Percentiles rank a stretch among this genome's conserved stretches.
These are phyloP conservation scores for Zosterops hypoxanthus DNA, from an alignment of 2,113 vertebrate species.

Conservation along the genomic window DNA sequence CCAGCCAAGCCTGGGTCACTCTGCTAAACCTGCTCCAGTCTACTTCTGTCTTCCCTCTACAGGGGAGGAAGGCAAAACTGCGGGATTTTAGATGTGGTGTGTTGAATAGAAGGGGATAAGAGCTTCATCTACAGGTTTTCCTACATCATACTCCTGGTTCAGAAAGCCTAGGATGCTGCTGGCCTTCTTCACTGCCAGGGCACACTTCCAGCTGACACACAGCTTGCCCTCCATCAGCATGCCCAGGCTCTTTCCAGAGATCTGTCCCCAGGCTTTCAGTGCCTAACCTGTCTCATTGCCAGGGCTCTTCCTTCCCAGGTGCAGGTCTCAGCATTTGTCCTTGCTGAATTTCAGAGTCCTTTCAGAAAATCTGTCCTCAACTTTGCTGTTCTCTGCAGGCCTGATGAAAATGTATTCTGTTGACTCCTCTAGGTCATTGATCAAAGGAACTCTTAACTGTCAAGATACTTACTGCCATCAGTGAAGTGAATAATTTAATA, in stretches of 20 bases:
- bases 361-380: background rate
- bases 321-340: background rate
- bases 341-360: background rate
- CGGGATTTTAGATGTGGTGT: background rate
- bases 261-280: background rate
- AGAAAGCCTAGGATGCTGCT: background rate
- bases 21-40: background rate
- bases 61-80: background rate
- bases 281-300: background rate
- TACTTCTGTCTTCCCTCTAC: accelerated
- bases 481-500: background rate
- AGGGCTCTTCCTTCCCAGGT: background rate
- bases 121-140: background rate
- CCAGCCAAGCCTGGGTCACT: background rate
- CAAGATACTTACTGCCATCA: background rate
- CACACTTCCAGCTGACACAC: accelerated
- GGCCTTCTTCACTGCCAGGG: background rate
- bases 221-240: background rate
- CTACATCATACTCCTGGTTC: background rate
- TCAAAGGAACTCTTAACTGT: background rate
- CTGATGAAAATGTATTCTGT: background rate
- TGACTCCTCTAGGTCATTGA: background rate
- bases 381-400: background rate
- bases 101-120: background rate
- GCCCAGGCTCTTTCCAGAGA: background rate